These are phyloP conservation scores for Cyprinodon brontotheroides DNA, from an alignment of 2,113 vertebrate genomes.

Conservation along the genomic window DNA sequence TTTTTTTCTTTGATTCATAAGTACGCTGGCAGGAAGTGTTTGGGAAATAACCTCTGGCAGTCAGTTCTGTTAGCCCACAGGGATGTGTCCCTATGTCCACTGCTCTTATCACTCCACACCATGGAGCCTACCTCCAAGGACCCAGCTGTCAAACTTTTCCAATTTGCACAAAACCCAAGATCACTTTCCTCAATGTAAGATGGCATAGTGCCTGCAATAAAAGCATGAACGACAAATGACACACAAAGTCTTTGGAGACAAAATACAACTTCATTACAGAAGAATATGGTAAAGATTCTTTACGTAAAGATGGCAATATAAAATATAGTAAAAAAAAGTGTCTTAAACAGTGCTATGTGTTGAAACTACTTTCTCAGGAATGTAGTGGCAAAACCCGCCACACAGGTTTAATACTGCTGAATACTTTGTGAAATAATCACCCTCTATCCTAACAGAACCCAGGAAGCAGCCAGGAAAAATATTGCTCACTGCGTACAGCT, in stretches of 20 bases:
- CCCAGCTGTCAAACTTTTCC: neutral
- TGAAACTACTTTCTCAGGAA: neutral
- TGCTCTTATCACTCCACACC: neutral
- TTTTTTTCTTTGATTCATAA: conserved; percentile 11
- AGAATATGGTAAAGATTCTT: too few relatives aligned
- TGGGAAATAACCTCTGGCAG: conserved; percentile 12
- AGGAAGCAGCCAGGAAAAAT: neutral
- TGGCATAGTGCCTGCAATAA: neutral
- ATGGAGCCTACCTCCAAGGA: neutral
- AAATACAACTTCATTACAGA: neutral
- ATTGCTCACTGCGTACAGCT: neutral
- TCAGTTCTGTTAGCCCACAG: neutral
- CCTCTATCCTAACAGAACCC: neutral
- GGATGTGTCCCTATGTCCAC: conserved; percentile 1
- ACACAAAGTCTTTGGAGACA: neutral
- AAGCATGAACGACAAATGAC: neutral
- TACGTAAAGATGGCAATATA: too few relatives aligned
- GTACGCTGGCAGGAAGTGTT: neutral
- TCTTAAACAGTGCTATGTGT: neutral
- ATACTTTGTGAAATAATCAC: too few relatives aligned
- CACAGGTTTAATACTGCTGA: neutral
- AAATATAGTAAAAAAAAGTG: neutral
- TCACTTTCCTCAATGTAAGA: neutral
- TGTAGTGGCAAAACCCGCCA: neutral
- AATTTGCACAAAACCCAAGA: neutral